These are phyloP conservation scores for Cliona cf. orientalis DNA, from an alignment of 37 sponge, comb jelly and placozoan genomes.

Conservation along the genomic window DNA sequence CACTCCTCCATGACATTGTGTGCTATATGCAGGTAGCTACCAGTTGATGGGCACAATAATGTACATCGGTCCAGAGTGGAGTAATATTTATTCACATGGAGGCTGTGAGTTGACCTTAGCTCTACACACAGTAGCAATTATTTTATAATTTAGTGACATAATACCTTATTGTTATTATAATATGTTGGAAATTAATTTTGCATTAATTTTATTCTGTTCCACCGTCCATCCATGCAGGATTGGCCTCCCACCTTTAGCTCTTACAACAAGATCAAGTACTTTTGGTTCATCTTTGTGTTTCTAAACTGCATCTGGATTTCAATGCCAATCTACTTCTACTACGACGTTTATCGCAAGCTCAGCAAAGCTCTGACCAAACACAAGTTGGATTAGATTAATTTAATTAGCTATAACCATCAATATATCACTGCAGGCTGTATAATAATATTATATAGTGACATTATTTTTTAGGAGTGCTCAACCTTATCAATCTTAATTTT, in stretches of 20 bases:
- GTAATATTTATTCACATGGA: conserved; percentile 62
- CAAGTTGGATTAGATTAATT: conserved; percentile 20
- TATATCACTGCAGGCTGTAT: background rate
- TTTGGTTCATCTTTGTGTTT: conserved; percentile 75
- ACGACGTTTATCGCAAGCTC: conserved; percentile 2
- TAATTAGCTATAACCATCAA: no score
- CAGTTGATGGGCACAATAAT: conserved; percentile 72
- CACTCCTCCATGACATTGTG: no score
- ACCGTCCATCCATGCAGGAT: conserved; percentile 68
- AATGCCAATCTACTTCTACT: conserved; percentile 52
- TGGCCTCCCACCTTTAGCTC: conserved; percentile 74
- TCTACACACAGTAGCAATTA: no score
- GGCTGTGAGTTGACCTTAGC: conserved; percentile 29
- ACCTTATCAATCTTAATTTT: background rate
- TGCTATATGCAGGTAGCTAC: conserved; percentile 36
- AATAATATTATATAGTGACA: background rate
- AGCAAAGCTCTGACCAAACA: conserved; percentile 11
- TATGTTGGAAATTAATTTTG: no score
- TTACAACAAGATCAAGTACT: conserved; percentile 79
- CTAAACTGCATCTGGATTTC: conserved; percentile 72
- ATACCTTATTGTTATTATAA: no score
- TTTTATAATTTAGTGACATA: no score
- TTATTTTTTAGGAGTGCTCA: background rate
- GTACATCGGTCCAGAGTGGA: conserved; percentile 56
- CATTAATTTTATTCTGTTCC: no score